Evolutionary conservation across 23 tunicate species (phyloP), one percentile per base, ranked within the genome.

Genomic region (Oikopleura vanhoeffeni): DNA sequence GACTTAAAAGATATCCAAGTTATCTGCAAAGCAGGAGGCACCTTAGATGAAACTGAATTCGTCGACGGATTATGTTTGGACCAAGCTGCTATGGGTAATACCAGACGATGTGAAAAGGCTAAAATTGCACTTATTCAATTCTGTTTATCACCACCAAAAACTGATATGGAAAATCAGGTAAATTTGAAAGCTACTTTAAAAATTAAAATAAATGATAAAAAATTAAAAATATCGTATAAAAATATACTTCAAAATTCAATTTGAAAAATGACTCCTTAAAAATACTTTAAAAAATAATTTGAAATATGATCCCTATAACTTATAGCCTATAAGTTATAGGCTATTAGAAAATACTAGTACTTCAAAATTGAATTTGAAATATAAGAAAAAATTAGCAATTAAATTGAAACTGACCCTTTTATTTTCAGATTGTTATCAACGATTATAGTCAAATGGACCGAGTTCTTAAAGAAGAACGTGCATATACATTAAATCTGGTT

Each of bases 371-470:
- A n/a, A n/a, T n/a, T n/a, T n/a, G n/a, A n/a, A n/a, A n/a, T n/a
- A n/a, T n/a, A n/a, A n/a, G n/a, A n/a, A n/a, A 8, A 49, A 49
- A 49, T 49, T 18, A 49, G 18, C 18, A 49, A 8, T 8, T 18
- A 8, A 8, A 49, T 49, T 8, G 18, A 49, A 18, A 49, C 60
- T 49, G 18, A 49, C 18, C 8, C 8, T 8, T 8, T 8, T 49
- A 49, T 8, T 49, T 49, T 49, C 18, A 49, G 60, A 91, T 93
- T 38, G 88, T 93, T 0, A 76, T 93, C 75, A 86, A 89, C 32
- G 98, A 93, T 83, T 93, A 93, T 87, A 93, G 94, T n/a, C 98
- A 93, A 85, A 93, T 93, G 98, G 98, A 93, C 84, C 84, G 91
- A 30, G 98, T 93, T 67, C 76, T 93, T 0, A 87, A 93, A 30